Conservation (phyloP, 2,797 vertebrate genomes). For the Molossus alvarezi region DNA sequence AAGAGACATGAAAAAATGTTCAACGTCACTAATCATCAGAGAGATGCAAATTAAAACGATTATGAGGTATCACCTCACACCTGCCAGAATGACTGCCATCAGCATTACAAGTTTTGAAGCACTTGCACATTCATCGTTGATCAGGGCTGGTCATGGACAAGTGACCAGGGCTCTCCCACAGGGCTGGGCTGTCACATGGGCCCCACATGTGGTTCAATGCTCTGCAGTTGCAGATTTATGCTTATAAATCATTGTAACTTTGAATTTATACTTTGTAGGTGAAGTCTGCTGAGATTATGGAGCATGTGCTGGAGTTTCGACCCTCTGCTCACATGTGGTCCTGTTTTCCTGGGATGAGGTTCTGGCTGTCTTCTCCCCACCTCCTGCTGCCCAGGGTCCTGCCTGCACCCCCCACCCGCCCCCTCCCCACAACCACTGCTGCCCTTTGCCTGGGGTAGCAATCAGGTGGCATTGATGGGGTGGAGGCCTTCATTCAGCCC, state of each 20-base stretch:
- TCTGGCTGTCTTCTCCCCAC: neutral
- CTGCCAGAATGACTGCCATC: too few species aligned
- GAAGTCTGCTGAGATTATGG: neutral
- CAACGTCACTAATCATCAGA: too few species aligned
- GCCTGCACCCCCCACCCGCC: neutral
- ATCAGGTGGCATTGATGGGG: neutral
- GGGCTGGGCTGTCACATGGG: neutral
- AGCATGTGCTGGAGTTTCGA: neutral
- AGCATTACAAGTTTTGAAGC: neutral
- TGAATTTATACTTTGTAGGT: neutral
- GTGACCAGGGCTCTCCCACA: neutral
- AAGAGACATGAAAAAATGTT: too few species aligned
- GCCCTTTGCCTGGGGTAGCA: neutral
- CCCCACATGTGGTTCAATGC: neutral
- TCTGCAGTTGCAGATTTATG: neutral
- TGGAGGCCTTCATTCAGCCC: neutral
- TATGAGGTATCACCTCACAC: too few species aligned
- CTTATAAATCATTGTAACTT: conserved; percentile 3
- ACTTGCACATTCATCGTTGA: neutral
- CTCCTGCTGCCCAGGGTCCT: neutral
- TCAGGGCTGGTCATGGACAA: neutral
- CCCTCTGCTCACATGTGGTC: neutral
- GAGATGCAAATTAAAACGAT: too few species aligned
- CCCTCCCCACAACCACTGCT: neutral
- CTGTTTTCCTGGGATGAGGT: neutral